A percentile compares a stretch with the other conserved stretches of the same genome.
Evolutionary conservation across 2,888 invertebrate genomes (phyloP).

Genomic region (Steromphala cineraria): DNA sequence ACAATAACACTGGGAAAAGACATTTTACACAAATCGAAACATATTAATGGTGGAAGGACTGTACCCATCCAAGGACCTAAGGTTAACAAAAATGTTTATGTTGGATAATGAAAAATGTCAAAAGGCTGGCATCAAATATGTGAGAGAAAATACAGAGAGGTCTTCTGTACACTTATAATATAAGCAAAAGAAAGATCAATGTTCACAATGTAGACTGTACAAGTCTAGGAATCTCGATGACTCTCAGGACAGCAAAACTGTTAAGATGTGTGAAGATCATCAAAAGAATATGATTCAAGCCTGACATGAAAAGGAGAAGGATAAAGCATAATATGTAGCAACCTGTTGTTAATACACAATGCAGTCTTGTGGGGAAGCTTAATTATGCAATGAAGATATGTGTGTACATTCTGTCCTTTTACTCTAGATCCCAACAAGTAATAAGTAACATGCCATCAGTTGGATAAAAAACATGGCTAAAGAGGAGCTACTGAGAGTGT

Average conservation of each 20-base stretch:
- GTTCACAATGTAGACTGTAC: too few species aligned
- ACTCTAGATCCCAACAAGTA: background rate
- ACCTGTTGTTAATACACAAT: conserved; percentile 32
- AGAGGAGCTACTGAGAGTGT: conserved; percentile 6
- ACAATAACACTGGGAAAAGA: too few species aligned
- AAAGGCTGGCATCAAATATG: too few species aligned
- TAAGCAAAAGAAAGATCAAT: too few species aligned
- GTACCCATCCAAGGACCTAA: too few species aligned
- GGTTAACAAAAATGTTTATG: background rate
- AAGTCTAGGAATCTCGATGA: too few species aligned
- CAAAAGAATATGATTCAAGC: conserved; percentile 20
- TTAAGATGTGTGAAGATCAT: conserved; percentile 17
- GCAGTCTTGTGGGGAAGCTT: conserved; percentile 21
- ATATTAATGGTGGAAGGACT: too few species aligned
- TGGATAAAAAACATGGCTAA: conserved; percentile 23
- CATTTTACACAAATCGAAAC: too few species aligned
- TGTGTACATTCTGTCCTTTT: conserved; percentile 24
- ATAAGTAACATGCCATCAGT: too few species aligned
- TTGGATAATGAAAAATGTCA: too few species aligned
- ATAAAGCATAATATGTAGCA: background rate
- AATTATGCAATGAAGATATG: conserved; percentile 20
- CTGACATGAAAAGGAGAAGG: conserved; percentile 31
- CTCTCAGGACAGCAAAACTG: background rate
- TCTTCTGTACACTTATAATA: too few species aligned
- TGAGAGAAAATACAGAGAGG: too few species aligned